Base-by-base conservation (phyloP, 2,113 vertebrate genomes). In the Enhydra lutris region DNA sequence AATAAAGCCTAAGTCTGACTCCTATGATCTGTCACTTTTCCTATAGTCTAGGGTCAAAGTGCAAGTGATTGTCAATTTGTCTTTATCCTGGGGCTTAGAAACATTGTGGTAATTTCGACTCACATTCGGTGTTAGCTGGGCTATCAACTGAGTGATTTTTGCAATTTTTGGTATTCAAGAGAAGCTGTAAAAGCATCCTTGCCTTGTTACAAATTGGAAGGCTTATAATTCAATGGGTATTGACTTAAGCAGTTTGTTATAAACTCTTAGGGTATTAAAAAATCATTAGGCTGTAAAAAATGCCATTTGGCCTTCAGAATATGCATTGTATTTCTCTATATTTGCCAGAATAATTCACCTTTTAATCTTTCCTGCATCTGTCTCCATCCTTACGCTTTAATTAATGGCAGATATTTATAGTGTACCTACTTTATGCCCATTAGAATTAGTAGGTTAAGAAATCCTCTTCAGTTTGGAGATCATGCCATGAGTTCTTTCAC, bases 171-270 rank as follows among this genome's bases (percentile, higher is more conserved):
- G 20, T 91, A 55, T 81, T 91, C 23, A 57, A 31, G 11, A 73
- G 34, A 83, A 23, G 15, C 50, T 82, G 0, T 57, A 50, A 3
- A 31, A 31, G 20, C 24, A 6, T 50, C 50, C 26, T 82, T 26
- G 34, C 31, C 91, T 8, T 69, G 20, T 13, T 59, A 76, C 10
- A 95, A 23, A 45, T 79, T 65, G 74, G 42, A 23, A 61, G 39
- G 65, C 94, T 79, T 96, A 17, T 36, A 93, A 61, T 94, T 93
- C 84, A 93, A 10, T 79, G 45, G 24, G 20, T 76, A 85, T 69
- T 74, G 15, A 91, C 31, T 88, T 57, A n/a, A 89, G 8, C 45
- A 50, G 55, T 76, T 80, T 91, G 24, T 86, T 61, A 80, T 52
- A 80, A 67, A 84, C 26, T 47, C 14, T 45, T 34, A 1, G 10